These are phyloP conservation scores for Trichogramma evanescens DNA, from an alignment of 2,888 invertebrate species.

Conservation along the genomic window DNA sequence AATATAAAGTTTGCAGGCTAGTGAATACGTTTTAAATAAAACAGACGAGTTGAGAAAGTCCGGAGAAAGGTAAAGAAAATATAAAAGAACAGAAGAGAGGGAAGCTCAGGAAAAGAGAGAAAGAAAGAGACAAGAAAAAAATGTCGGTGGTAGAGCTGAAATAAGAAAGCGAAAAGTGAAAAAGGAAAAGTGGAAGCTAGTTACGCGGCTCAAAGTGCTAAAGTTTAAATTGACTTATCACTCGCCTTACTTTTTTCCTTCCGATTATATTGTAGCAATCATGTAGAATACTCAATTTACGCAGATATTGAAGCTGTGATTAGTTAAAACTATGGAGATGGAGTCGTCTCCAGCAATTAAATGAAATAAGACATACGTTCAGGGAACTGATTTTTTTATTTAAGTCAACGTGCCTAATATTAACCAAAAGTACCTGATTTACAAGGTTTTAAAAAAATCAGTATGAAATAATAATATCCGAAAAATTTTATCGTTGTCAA, in stretches of 20 bases:
- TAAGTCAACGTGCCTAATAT: too few species aligned
- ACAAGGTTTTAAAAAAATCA: too few species aligned
- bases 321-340: too few species aligned
- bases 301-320: too few species aligned
- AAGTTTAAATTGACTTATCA: constrained; percentile 17
- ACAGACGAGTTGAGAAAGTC: constrained; percentile 1
- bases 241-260: background rate
- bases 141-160: background rate
- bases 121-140: background rate
- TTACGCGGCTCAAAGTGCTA: constrained; percentile 5
- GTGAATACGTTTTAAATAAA: constrained; percentile 6
- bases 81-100: background rate
- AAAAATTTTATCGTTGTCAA: too few species aligned
- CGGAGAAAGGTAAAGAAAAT: background rate
- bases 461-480: too few species aligned
- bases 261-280: constrained; percentile 10
- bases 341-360: too few species aligned
- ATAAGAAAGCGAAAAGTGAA: background rate
- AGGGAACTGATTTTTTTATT: too few species aligned
- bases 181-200: background rate
- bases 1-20: too few species aligned
- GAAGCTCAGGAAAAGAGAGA: background rate
- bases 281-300: too few species aligned
- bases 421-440: too few species aligned
- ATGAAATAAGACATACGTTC: too few species aligned